These are phyloP conservation scores for Aptenodytes forsteri DNA, from an alignment of 2,113 vertebrate genomes.

Conservation along the genomic window DNA sequence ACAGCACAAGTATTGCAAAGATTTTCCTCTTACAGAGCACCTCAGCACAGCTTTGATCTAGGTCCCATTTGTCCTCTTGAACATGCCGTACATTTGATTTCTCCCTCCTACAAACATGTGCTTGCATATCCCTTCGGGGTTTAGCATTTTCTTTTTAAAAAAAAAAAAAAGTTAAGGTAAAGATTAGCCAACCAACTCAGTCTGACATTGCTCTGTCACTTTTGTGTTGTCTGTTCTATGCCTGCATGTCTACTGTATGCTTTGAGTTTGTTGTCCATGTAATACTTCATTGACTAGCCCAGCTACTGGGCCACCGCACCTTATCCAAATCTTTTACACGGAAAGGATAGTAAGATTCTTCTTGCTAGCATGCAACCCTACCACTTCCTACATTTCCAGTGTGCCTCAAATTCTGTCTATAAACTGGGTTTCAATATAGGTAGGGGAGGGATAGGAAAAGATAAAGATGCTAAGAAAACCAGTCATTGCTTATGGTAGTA, in stretches of 20 bases:
- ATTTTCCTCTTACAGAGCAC: not conserved
- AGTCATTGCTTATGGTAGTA: not conserved
- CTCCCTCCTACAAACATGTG: not conserved
- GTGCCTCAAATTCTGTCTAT: not conserved
- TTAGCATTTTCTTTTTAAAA: not conserved
- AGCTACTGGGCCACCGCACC: not conserved
- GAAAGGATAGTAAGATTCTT: not conserved
- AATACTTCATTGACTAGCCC: not conserved
- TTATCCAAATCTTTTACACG: not conserved
- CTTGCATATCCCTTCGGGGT: not conserved
- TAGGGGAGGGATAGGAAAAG: not conserved
- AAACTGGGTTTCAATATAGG: not conserved
- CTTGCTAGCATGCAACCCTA: not conserved
- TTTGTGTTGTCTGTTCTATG: not conserved
- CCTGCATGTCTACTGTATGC: not conserved
- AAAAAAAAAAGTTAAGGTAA: not conserved
- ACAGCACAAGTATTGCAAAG: not conserved
- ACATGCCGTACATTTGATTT: not conserved
- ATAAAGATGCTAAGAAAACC: not conserved
- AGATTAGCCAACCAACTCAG: not conserved
- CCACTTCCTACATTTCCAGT: not conserved
- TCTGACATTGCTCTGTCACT: not conserved
- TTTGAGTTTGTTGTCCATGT: not conserved
- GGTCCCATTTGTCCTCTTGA: not conserved
- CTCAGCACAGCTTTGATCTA: not conserved